Percentiles rank a stretch among this genome's conserved stretches.
Evolutionary conservation across 2,113 vertebrate species (phyloP).

Genomic region (Ailurus styani): DNA sequence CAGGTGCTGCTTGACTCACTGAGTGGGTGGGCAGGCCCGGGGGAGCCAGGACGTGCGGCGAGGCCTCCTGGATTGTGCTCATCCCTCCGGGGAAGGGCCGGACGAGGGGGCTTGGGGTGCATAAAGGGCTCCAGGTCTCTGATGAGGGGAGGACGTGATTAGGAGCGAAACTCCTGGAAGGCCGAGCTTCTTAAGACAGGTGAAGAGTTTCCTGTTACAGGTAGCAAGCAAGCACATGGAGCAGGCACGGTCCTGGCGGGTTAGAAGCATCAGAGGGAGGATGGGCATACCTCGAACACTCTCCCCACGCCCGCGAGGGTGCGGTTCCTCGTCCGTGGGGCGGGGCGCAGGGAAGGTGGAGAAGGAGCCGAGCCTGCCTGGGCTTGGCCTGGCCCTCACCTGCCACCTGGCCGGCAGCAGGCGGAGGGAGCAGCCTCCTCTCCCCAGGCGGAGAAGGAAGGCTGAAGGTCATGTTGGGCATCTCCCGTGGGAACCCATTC

Average conservation of each 20-base stretch:
- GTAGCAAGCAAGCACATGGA: background rate
- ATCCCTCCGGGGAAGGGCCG: background rate
- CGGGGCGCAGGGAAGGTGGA: rapidly evolving
- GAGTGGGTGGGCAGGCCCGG: background rate
- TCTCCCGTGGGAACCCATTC: constrained; percentile 43
- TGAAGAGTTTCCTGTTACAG: background rate
- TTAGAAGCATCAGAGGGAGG: background rate
- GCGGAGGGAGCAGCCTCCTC: rapidly evolving
- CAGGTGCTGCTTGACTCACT: no score
- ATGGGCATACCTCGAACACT: background rate
- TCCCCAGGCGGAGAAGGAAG: background rate
- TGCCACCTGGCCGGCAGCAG: background rate
- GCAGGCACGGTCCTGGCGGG: background rate
- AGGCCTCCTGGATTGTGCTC: background rate
- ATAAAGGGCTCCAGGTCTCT: background rate
- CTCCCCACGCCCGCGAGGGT: rapidly evolving
- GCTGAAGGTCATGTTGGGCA: background rate
- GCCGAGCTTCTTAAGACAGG: background rate
- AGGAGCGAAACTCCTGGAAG: background rate
- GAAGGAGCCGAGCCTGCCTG: background rate
- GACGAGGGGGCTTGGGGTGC: background rate
- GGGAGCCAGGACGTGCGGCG: background rate
- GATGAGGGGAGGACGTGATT: background rate
- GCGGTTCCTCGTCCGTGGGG: rapidly evolving
- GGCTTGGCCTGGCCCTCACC: background rate